Base-by-base conservation (phyloP, 2,888 invertebrate species). In the Aleiodes alternator region DNA sequence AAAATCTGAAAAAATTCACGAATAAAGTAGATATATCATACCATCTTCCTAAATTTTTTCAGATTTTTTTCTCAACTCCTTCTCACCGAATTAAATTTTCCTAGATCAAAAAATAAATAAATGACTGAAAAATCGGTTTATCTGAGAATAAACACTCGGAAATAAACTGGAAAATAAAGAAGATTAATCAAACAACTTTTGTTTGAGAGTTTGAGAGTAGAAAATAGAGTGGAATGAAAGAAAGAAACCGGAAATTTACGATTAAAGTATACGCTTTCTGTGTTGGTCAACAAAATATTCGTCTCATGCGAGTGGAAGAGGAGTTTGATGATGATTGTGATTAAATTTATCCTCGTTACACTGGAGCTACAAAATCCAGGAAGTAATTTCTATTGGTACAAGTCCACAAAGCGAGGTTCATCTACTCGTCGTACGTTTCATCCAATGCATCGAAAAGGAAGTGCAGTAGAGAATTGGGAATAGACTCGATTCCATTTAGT, bases 401-500 rank as follows among this genome's bases (percentile, higher is more conserved):
- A 59, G 61, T 72, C 72, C 64, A 64, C 72, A 48, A 57, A 38
- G 50, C 55, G 53, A 23, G 23, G 31, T 64, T 53, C 64, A 66
- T 72, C 55, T 55, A 51, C 64, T 66, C 34, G 43, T 43, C n/a
- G 43, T n/a, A 64, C 43, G 48, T 38, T 16, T 29, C n/a, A 23
- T 38, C 72, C 16, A 72, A 53, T 55, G 31, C 38, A 43, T 59
- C 31, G 59, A 43, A 56, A 61, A 23, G 31, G 59, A 50, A 69
- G 55, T 53, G 53, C 57, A 53, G 53, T 57, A 57, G 57, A 14
- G 74, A 74, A 74, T 68, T 74, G 72, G 56, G 56, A 70, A 69
- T 69, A 50, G 70, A 51, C 56, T 72, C 75, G 71, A 72, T 80
- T 79, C 76, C 64, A 69, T 80, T 78, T 77, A 72, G 71, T 73